Evolutionary conservation across 2,888 invertebrate species (phyloP).

Genomic region (Oxytorus armatus): DNA sequence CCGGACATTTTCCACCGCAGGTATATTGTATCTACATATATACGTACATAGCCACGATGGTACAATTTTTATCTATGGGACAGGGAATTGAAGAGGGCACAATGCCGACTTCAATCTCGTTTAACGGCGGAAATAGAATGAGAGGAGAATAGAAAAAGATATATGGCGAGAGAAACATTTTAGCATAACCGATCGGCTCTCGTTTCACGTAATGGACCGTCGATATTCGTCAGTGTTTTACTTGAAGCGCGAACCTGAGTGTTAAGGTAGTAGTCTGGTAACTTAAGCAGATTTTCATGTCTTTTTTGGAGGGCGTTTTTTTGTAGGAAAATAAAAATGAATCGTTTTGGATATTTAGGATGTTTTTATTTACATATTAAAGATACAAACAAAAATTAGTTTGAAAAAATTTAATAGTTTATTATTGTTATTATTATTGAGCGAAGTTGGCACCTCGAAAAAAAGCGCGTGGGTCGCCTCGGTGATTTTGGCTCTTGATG

Average conservation of each 20-base stretch:
- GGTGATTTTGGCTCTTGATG: too few relatives aligned
- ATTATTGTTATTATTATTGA: too few relatives aligned
- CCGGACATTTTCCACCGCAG: neutral
- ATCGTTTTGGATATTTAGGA: too few relatives aligned
- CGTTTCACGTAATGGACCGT: slow-evolving; percentile 54
- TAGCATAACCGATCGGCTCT: slow-evolving; percentile 45
- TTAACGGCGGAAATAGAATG: slow-evolving; percentile 65
- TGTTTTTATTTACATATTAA: too few relatives aligned
- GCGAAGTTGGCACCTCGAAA: too few relatives aligned
- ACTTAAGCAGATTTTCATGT: too few relatives aligned
- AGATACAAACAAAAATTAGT: too few relatives aligned
- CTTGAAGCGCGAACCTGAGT: slow-evolving; percentile 20
- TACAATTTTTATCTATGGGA: slow-evolving; percentile 30
- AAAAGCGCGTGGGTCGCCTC: too few relatives aligned
- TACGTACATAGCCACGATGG: neutral
- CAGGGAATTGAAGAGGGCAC: slow-evolving; percentile 24
- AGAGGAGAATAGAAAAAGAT: slow-evolving; percentile 37
- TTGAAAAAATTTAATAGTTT: too few relatives aligned
- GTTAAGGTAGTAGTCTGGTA: too few relatives aligned
- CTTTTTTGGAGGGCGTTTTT: too few relatives aligned
- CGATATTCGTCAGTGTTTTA: slow-evolving; percentile 53
- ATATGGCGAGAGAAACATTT: slow-evolving; percentile 44
- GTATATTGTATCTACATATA: neutral
- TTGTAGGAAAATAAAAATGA: too few relatives aligned
- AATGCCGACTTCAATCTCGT: slow-evolving; percentile 50